Evolutionary conservation across 2,113 vertebrate genomes (phyloP).

Genomic region (Charadrius vociferus): DNA sequence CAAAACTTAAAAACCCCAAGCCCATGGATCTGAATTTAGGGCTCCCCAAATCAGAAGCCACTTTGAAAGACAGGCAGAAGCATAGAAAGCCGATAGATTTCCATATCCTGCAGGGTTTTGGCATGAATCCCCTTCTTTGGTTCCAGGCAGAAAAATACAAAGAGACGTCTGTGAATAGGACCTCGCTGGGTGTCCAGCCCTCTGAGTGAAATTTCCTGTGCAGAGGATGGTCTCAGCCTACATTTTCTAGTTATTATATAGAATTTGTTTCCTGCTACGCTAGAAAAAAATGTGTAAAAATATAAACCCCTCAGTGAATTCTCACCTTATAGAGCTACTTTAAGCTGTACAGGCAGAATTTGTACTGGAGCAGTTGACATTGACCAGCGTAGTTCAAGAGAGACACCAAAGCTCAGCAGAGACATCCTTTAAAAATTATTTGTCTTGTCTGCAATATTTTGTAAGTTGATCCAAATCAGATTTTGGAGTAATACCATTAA

Average conservation of each 20-base stretch:
- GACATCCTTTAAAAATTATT: background rate
- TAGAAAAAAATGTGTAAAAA: constrained; percentile 35
- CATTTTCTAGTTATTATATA: constrained; percentile 63
- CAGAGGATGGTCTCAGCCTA: constrained; percentile 64
- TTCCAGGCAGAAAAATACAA: constrained; percentile 68
- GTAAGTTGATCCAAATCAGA: constrained; percentile 20
- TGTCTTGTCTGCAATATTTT: constrained; percentile 24
- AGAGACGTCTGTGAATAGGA: constrained; percentile 62
- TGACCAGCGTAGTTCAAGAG: constrained; percentile 13
- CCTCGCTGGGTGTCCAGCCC: constrained; percentile 57
- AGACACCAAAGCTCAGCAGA: constrained; percentile 39
- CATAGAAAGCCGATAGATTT: constrained; percentile 58
- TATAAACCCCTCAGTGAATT: constrained; percentile 47
- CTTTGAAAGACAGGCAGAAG: constrained; percentile 59
- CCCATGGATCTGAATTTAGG: constrained; percentile 59
- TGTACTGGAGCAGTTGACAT: background rate
- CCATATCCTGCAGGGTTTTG: constrained; percentile 67
- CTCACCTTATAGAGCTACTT: constrained; percentile 30
- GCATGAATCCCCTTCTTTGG: constrained; percentile 67
- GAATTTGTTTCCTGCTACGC: constrained; percentile 65
- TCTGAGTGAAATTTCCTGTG: constrained; percentile 64
- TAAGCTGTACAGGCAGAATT: constrained; percentile 29
- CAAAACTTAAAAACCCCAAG: background rate
- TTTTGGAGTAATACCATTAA: constrained; percentile 46
- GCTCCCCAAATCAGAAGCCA: constrained; percentile 62